Conservation (phyloP, 2,113 vertebrate genomes). For the Indicator indicator region DNA sequence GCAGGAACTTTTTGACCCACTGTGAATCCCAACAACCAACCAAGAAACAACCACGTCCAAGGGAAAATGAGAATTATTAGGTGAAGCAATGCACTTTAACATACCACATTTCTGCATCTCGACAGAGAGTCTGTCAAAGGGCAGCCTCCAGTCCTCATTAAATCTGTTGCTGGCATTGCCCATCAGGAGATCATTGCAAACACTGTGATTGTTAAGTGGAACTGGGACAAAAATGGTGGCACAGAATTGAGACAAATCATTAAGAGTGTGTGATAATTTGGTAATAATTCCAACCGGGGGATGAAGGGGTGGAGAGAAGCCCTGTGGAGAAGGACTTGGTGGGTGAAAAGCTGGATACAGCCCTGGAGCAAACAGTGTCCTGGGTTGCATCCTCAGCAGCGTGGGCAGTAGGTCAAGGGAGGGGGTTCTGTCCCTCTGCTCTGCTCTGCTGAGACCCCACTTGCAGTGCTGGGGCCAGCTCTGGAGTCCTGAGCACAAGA, state of each 20-base stretch:
- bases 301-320: no score
- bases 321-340: no score
- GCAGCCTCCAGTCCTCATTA: background rate
- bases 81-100: background rate
- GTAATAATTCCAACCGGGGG: no score
- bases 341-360: no score
- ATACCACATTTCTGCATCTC: background rate
- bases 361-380: no score
- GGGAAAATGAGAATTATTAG: background rate
- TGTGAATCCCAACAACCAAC: background rate
- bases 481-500: no score
- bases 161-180: background rate
- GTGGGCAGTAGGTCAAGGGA: no score
- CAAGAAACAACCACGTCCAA: background rate
- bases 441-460: no score
- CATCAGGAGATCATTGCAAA: background rate
- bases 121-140: background rate
- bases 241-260: background rate
- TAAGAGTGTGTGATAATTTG: no score
- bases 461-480: no score
- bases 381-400: no score
- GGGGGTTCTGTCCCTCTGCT: no score
- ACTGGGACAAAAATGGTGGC: background rate
- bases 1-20: background rate
- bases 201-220: background rate